phyloP scores from a whole-genome alignment of 1,140 invertebrate genomes.

The Drosophila sp. region DNA sequence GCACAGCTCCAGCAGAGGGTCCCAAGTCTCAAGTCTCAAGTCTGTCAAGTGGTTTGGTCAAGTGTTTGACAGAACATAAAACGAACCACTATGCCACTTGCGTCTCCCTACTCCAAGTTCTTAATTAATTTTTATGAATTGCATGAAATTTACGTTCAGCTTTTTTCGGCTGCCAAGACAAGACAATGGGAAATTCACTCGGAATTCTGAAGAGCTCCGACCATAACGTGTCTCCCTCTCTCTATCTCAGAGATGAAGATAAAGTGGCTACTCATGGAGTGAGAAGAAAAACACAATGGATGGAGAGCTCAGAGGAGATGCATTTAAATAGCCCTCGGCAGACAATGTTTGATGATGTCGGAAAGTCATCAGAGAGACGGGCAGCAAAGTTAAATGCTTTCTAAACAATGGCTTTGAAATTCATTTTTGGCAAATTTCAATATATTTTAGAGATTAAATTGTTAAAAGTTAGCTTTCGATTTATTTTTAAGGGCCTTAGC shows the following conservation, averaged over 20 bases:
- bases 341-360: slow-evolving; percentile 3
- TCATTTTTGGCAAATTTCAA: not conserved
- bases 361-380: not conserved
- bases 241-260: slow-evolving; percentile 35
- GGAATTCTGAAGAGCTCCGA: slow-evolving; percentile 23
- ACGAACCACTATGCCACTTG: slow-evolving; percentile 12
- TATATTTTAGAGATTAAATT: not conserved
- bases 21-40: slow-evolving; percentile 5
- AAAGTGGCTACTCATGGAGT: slow-evolving; percentile 21
- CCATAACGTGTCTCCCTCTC: slow-evolving; percentile 19
- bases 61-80: slow-evolving; percentile 58
- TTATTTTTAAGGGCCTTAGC: not conserved
- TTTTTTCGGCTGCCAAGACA: slow-evolving; percentile 39
- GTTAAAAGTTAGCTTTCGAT: not conserved
- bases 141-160: slow-evolving; percentile 59
- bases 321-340: slow-evolving; percentile 6
- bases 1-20: not conserved
- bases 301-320: not conserved
- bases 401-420: not conserved
- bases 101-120: slow-evolving; percentile 42
- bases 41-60: slow-evolving; percentile 48
- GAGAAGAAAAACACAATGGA: not conserved
- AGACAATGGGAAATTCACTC: slow-evolving; percentile 27
- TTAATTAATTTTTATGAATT: slow-evolving; percentile 82
- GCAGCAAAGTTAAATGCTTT: slow-evolving; percentile 4